These are phyloP conservation scores for Drosophila imparisetae DNA, from an alignment of 2,888 invertebrate genomes.

Conservation along the genomic window DNA sequence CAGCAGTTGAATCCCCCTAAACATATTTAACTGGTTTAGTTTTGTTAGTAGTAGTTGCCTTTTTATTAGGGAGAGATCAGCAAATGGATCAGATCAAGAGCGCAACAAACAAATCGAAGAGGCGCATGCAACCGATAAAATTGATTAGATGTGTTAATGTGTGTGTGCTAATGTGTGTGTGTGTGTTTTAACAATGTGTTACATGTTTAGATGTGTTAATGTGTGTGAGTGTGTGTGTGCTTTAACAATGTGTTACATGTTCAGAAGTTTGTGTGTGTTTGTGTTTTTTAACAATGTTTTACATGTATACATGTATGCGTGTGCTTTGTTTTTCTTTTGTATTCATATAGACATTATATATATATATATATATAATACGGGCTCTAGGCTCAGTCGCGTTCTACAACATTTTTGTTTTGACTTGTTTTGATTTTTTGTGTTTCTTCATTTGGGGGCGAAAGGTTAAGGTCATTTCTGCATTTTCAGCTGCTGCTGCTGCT, in stretches of 20 bases:
- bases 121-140: slow-evolving; percentile 12
- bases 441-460: not conserved
- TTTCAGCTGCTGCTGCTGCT: slow-evolving; percentile 18
- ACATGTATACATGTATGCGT: not conserved
- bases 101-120: slow-evolving; percentile 50
- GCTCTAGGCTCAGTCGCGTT: slow-evolving; percentile 58
- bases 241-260: slow-evolving; percentile 3
- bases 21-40: slow-evolving; percentile 26
- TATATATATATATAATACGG: slow-evolving; percentile 30
- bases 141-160: slow-evolving; percentile 23
- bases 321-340: slow-evolving; percentile 18
- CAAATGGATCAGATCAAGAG: slow-evolving; percentile 35
- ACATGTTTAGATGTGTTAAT: slow-evolving; percentile 20
- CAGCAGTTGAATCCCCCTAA: slow-evolving; percentile 10
- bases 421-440: slow-evolving; percentile 22
- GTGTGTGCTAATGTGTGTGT: slow-evolving; percentile 7
- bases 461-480: slow-evolving; percentile 3
- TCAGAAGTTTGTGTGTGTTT: not conserved
- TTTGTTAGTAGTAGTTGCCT: slow-evolving; percentile 47
- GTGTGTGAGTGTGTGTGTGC: not conserved
- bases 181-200: not conserved
- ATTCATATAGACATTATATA: slow-evolving; percentile 26
- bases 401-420: slow-evolving; percentile 41
- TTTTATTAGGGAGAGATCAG: slow-evolving; percentile 40
- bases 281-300: slow-evolving; percentile 1